These are phyloP conservation scores for Gryllus longicercus DNA, from an alignment of 2,888 invertebrate genomes.

Conservation along the genomic window DNA sequence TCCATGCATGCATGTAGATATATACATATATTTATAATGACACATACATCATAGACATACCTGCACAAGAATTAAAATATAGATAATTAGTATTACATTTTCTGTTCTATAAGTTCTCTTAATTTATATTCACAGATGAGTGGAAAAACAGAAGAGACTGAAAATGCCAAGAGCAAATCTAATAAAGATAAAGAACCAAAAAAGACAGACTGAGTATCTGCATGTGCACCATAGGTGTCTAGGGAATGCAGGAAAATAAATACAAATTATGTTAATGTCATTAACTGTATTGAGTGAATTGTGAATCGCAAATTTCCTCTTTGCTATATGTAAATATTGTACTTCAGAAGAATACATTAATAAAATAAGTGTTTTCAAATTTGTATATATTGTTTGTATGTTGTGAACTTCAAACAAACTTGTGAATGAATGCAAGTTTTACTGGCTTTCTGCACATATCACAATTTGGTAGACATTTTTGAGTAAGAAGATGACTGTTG, in stretches of 20 bases:
- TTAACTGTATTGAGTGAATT: neutral
- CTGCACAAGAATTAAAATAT: no score
- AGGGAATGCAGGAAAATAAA: neutral
- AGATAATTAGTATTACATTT: no score
- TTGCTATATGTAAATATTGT: neutral
- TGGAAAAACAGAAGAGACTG: neutral
- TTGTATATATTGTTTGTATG: no score
- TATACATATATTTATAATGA: no score
- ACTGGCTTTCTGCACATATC: no score
- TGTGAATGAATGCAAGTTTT: no score
- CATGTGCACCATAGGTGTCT: neutral
- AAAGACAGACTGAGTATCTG: neutral
- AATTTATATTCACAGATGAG: neutral
- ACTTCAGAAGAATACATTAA: neutral
- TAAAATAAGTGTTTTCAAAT: slow-evolving; percentile 1
- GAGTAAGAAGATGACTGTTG: no score
- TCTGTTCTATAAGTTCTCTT: no score
- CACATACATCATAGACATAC: no score
- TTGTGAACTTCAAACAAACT: no score
- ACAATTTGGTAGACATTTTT: no score
- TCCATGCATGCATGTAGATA: no score
- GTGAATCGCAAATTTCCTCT: neutral
- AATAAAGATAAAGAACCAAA: neutral
- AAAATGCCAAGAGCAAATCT: neutral
- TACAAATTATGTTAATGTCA: neutral